Evolutionary conservation across 2,888 invertebrate genomes (phyloP).

Genomic region (Stratiomys singularior): DNA sequence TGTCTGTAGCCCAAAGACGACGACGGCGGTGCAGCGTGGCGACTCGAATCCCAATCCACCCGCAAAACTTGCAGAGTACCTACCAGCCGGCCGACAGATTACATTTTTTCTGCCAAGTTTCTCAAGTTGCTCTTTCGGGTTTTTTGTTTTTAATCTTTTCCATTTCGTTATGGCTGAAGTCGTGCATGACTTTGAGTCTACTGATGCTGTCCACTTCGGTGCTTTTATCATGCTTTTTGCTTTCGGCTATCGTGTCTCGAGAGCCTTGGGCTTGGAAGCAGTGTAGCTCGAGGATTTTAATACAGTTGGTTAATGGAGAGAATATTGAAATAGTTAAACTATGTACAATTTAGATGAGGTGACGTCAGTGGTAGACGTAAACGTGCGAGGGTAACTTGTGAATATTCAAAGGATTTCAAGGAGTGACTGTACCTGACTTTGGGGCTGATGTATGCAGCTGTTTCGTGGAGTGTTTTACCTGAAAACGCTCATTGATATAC

Average conservation of each 20-base stretch:
- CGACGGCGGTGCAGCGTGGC: background rate
- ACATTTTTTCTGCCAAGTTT: background rate
- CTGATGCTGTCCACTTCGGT: background rate
- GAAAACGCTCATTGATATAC: too few species aligned
- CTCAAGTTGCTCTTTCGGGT: background rate
- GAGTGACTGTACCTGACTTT: too few species aligned
- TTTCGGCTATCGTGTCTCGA: background rate
- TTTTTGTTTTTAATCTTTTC: conserved; percentile 5
- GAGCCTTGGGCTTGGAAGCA: background rate
- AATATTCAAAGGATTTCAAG: too few species aligned
- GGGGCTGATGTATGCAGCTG: too few species aligned
- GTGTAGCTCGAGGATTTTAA: background rate
- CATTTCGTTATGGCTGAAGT: background rate
- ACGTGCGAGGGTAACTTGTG: too few species aligned
- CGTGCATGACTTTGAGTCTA: background rate
- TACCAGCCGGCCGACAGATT: background rate
- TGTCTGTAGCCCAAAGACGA: background rate
- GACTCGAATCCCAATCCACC: conserved; percentile 23
- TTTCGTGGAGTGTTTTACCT: too few species aligned
- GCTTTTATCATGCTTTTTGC: background rate
- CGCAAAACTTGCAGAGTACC: conserved; percentile 9
- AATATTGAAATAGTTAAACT: background rate
- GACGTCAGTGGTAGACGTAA: background rate
- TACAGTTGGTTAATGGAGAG: conserved; percentile 6
- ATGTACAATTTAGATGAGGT: background rate